Percentiles rank a stretch among this genome's conserved stretches.
Evolutionary conservation across 2,888 invertebrate genomes (phyloP).

Genomic region (Dusona sp.): DNA sequence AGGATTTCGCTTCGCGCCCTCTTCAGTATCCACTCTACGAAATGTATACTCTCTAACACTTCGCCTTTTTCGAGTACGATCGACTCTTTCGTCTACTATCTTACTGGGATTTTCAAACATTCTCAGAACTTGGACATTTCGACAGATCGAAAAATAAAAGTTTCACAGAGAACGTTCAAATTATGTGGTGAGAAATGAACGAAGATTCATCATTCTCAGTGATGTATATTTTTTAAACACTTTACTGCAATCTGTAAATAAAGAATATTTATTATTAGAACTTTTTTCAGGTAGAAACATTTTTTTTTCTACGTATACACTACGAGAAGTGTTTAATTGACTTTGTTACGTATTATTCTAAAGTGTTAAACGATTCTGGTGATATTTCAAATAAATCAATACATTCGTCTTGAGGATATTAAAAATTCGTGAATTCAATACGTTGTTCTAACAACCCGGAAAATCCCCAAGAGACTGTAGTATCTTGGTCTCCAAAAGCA

Average conservation of each 20-base stretch:
- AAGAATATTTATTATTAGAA: background rate
- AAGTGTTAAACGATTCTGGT: background rate
- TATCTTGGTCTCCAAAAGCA: conserved; percentile 26
- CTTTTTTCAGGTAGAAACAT: background rate
- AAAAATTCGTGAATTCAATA: conserved; percentile 37
- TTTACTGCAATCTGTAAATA: background rate
- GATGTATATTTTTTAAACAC: background rate
- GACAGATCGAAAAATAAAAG: background rate
- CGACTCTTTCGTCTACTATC: conserved; percentile 36
- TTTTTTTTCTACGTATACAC: background rate
- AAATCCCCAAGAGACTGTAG: conserved; percentile 27
- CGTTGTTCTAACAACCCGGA: conserved; percentile 20
- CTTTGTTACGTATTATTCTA: background rate
- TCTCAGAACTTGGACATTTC: conserved; percentile 31
- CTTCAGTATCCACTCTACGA: conserved; percentile 22
- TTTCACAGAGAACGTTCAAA: conserved; percentile 1
- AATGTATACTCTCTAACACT: background rate
- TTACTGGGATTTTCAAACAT: conserved; percentile 50
- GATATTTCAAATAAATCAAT: conserved; percentile 1
- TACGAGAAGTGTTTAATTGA: background rate
- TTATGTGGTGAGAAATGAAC: background rate
- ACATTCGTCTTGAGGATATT: conserved; percentile 24
- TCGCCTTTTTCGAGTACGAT: conserved; percentile 38
- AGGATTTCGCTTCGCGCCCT: conserved; percentile 54
- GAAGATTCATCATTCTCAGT: background rate